Evolutionary conservation across 35 echinoderm and acorn worm genomes (phyloP).

Genomic region (Holothuria glaberrima): DNA sequence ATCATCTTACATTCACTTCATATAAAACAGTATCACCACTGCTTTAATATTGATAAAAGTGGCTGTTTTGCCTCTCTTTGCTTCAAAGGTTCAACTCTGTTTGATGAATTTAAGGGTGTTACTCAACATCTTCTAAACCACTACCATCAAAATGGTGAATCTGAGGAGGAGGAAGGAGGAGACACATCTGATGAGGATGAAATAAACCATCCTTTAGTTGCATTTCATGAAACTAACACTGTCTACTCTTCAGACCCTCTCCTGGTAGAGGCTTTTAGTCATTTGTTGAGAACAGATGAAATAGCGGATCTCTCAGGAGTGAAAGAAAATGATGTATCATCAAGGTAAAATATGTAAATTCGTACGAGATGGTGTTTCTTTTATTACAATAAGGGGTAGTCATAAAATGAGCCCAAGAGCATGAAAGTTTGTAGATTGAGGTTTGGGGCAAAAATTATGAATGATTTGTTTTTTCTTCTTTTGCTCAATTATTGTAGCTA

Average conservation of each 20-base stretch:
- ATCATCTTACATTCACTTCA: no score
- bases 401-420: no score
- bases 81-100: constrained; percentile 8
- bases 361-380: not conserved
- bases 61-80: no score
- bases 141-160: not conserved
- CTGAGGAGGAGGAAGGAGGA: not conserved
- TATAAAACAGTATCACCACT: no score
- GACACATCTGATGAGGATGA: not conserved
- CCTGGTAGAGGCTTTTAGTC: not conserved
- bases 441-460: no score
- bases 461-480: no score
- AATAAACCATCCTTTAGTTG: not conserved
- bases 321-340: not conserved
- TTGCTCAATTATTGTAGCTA: no score
- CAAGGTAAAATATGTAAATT: not conserved
- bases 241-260: constrained; percentile 5
- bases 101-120: constrained; percentile 12
- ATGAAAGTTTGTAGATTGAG: no score
- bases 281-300: not conserved
- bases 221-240: not conserved
- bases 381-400: no score
- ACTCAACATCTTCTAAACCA: not conserved
- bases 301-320: not conserved
- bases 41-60: no score